Evolutionary conservation across 1,140 invertebrate genomes (phyloP).

Genomic region (Heliothis virescens): DNA sequence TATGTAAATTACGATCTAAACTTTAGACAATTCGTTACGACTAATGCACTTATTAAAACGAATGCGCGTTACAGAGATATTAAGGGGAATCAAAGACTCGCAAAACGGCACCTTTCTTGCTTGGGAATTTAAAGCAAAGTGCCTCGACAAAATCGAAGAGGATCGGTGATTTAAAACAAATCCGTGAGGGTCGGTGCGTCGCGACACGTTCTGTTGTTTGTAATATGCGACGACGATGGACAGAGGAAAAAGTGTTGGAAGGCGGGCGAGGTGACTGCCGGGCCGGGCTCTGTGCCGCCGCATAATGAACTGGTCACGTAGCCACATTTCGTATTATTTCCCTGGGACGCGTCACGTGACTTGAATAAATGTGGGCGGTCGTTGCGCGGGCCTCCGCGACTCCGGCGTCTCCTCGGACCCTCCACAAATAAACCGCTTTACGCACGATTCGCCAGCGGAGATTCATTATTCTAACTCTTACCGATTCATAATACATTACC

Average conservation of each 20-base stretch:
- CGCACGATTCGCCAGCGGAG: slow-evolving; percentile 82
- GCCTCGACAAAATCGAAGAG: neutral
- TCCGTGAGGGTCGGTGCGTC: slow-evolving; percentile 52
- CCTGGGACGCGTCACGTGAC: slow-evolving; percentile 83
- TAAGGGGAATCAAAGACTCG: neutral
- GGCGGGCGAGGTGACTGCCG: slow-evolving; percentile 66
- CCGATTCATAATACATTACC: slow-evolving; percentile 77
- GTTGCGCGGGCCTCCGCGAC: slow-evolving; percentile 62
- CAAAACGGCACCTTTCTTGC: neutral
- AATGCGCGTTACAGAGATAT: too few species aligned
- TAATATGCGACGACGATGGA: slow-evolving; percentile 59
- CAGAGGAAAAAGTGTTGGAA: slow-evolving; percentile 57
- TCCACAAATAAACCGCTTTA: slow-evolving; percentile 85
- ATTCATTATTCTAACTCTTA: slow-evolving; percentile 84
- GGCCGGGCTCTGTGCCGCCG: slow-evolving; percentile 66
- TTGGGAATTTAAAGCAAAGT: neutral
- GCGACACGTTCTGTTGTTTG: slow-evolving; percentile 62
- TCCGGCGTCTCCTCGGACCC: slow-evolving; percentile 72
- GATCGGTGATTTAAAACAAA: slow-evolving; percentile 49
- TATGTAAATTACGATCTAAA: slow-evolving; percentile 25
- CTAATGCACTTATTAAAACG: neutral
- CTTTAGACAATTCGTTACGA: neutral
- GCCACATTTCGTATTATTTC: slow-evolving; percentile 86
- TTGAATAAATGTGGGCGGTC: slow-evolving; percentile 79
- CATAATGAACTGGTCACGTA: slow-evolving; percentile 86